Evolutionary conservation across 2,888 invertebrate species (phyloP), one percentile per base, ranked within the genome.

Genomic region (Odontocolon sp.): DNA sequence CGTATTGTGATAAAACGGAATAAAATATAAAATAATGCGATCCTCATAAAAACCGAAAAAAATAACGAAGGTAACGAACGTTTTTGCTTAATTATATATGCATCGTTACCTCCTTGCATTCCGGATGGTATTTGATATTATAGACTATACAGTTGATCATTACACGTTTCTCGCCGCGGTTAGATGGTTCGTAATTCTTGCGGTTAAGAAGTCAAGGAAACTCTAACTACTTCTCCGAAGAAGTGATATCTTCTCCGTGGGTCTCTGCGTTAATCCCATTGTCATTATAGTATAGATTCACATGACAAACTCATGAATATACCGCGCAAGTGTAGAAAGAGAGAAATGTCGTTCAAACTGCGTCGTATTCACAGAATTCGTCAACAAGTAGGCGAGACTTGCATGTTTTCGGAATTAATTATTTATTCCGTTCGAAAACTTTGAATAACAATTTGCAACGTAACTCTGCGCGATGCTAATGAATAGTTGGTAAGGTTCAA

Each of bases 151-250:
- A n/a, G n/a, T n/a, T n/a, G n/a, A n/a, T n/a, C n/a, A n/a, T n/a
- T n/a, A n/a, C n/a, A n/a, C 36, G 9, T 47, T 57, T 40, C 9
- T 59, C 33, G 45, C 42, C 16, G 21, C 40, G 16, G 31, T 8
- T 28, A 52, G 45, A 42, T 36, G n/a, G 28, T 8, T 9, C 21
- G 26, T 33, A 36, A 31, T 56, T 23, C 23, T 23, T 33, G 47
- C 68, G 63, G 63, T 68, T 74, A 68, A 74, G 56, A 74, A 56
- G 47, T 74, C 56, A 40, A 61, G 74, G 38, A 56, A 42, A 67
- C 42, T 52, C 52, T 40, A 31, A 57, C 16, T n/a, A n/a, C n/a
- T n/a, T n/a, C n/a, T n/a, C n/a, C n/a, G n/a, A n/a, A n/a, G n/a
- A n/a, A n/a, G 31, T 28, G 40, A 61, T 61, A 52, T 61, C 61